Percentiles rank a stretch among this genome's conserved stretches.
These are phyloP conservation scores for Drosophila tristis DNA, from an alignment of 1,140 invertebrate species.

Conservation along the genomic window DNA sequence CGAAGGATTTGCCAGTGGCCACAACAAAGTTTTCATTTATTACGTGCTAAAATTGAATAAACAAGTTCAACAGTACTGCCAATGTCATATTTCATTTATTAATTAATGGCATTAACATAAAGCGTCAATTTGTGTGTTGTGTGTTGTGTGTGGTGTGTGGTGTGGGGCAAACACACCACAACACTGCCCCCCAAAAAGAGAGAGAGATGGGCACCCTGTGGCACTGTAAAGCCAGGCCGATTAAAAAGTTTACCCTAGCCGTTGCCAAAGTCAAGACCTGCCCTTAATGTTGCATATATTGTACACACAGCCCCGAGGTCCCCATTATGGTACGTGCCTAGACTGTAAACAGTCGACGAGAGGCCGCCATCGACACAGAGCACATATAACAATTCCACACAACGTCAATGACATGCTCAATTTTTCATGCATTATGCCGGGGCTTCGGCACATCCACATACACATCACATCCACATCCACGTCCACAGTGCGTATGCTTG, in stretches of 20 bases:
- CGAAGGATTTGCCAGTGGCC: constrained; percentile 23
- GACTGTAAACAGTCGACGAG: constrained; percentile 61
- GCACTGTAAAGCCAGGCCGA: constrained; percentile 60
- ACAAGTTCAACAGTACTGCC: constrained; percentile 57
- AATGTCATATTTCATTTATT: constrained; percentile 80
- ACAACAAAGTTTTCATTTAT: constrained; percentile 69
- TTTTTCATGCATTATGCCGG: constrained; percentile 77
- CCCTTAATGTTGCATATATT: constrained; percentile 67
- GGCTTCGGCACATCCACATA: not conserved
- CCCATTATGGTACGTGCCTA: constrained; percentile 68
- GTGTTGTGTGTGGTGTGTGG: constrained; percentile 60
- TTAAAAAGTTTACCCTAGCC: constrained; percentile 73
- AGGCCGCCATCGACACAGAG: constrained; percentile 23
- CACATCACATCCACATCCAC: not conserved
- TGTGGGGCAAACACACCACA: constrained; percentile 7
- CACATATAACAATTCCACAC: constrained; percentile 32
- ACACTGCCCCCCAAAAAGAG: constrained; percentile 21
- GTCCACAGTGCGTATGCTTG: constrained; percentile 73
- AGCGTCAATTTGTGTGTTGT: constrained; percentile 76
- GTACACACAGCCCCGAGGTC: constrained; percentile 42
- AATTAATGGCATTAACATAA: constrained; percentile 80
- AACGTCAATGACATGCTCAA: constrained; percentile 76
- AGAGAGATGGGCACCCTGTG: not conserved
- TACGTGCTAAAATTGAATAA: constrained; percentile 81
- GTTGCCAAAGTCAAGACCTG: constrained; percentile 41